Percentiles rank a stretch among this genome's conserved stretches.
phyloP scores from a whole-genome alignment of 1,140 invertebrate genomes.

The Drosophila pseudoananassae region DNA sequence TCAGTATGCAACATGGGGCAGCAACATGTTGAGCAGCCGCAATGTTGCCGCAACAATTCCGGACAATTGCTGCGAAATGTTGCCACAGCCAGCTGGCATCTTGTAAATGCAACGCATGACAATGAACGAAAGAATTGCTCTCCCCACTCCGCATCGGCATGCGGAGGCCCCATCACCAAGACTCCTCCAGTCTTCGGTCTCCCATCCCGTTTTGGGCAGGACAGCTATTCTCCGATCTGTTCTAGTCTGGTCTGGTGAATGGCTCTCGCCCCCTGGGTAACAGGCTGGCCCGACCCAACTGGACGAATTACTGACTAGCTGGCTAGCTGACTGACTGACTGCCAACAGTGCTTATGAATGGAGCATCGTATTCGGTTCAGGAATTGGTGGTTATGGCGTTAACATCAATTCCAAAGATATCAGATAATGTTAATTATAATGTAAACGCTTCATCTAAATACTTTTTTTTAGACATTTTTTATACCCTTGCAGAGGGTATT shows the following conservation, averaged over 20 bases:
- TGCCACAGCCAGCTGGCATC: conserved; percentile 72
- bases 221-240: conserved; percentile 39
- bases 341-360: conserved; percentile 79
- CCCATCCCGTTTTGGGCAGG: conserved; percentile 54
- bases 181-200: not conserved
- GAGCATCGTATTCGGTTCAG: conserved; percentile 36
- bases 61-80: conserved; percentile 71
- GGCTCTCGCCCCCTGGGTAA: conserved; percentile 17
- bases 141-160: conserved; percentile 8
- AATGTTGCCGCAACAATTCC: conserved; percentile 79
- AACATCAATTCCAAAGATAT: not conserved
- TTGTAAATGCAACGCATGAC: conserved; percentile 83
- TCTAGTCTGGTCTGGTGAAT: conserved; percentile 49
- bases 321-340: conserved; percentile 28
- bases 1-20: conserved; percentile 78
- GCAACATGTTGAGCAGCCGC: conserved; percentile 73
- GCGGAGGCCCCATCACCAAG: not conserved
- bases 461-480: too few relatives aligned
- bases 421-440: not conserved
- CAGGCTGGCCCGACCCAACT: conserved; percentile 2
- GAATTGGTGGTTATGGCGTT: conserved; percentile 32
- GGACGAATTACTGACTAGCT: conserved; percentile 10
- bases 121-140: conserved; percentile 59
- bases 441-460: too few relatives aligned
- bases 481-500: too few relatives aligned